Evolutionary conservation across 2,797 vertebrate species (phyloP), one percentile per base, ranked within the genome.

Genomic region (Danio kyathit): DNA sequence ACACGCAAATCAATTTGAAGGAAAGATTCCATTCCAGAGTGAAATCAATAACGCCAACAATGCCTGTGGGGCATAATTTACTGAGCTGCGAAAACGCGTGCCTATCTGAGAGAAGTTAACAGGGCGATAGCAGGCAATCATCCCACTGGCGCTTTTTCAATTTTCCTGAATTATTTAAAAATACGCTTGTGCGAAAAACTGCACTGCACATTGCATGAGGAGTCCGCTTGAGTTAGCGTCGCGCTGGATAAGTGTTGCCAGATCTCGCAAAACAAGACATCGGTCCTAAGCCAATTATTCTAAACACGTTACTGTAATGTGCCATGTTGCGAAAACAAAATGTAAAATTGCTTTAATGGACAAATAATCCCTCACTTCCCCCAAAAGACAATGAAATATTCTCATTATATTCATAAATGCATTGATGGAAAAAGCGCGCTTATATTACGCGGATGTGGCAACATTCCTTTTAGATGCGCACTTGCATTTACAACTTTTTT

Each of bases 141-240:
- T 51, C 63, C 63, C 63, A 43, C 19, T 17, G 74, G 29, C 57
- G 73, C 66, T 19, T 76, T 66, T 63, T 61, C 57, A 76, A 71
- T 52, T 46, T 21, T 7, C 16, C 16, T 82, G 65, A 82, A 82
- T 82, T 61, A 82, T 63, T 82, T 46, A 81, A 60, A 56, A 75
- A 70, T 29, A 76, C 19, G 54, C 65, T 17, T 43, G 69, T 52
- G 72, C 46, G 72, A 69, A 70, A 81, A 81, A 52, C 59, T 52
- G 73, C 51, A 70, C 10, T 54, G 74, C 80, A 76, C 57, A 46
- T 38, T 60, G 60, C 57, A 40, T 8, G 73, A 75, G 44, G 14
- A 69, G 13, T 69, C 43, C 41, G 51, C 11, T 48, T 57, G 63
- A 63, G 8, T 63, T 71, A 44, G 11, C 49, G n/a, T 48, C 54